Evolutionary conservation across 92 coral and sea anemone species (phyloP).

Genomic region (Phymanthus crucifer): DNA sequence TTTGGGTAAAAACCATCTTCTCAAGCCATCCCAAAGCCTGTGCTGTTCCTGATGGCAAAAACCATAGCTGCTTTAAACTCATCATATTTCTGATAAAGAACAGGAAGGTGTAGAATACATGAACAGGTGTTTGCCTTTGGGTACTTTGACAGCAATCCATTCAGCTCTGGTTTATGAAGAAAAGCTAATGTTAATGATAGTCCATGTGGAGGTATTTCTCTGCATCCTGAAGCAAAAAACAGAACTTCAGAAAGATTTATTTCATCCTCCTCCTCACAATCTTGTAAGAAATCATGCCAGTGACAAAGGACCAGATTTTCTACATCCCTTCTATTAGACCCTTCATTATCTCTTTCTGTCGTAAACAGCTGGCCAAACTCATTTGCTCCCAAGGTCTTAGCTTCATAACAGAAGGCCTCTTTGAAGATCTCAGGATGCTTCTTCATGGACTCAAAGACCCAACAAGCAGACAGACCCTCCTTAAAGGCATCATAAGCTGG

Average conservation of each 20-base stretch:
- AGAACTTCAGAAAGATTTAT: slow-evolving; percentile 27
- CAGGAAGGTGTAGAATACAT: slow-evolving; percentile 35
- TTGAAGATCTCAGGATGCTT: slow-evolving; percentile 32
- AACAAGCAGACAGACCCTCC: slow-evolving; percentile 37
- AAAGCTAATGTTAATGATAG: slow-evolving; percentile 38
- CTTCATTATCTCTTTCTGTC: slow-evolving; percentile 22
- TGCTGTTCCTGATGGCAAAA: slow-evolving; percentile 53
- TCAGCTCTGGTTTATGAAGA: slow-evolving; percentile 49
- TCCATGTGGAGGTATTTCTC: slow-evolving; percentile 53
- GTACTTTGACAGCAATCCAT: slow-evolving; percentile 33
- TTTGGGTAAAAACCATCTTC: not conserved
- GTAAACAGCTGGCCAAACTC: slow-evolving; percentile 30
- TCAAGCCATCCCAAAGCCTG: slow-evolving; percentile 57
- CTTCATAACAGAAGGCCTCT: slow-evolving; percentile 40
- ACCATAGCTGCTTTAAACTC: slow-evolving; percentile 51
- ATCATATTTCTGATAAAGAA: slow-evolving; percentile 35
- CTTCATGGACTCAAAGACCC: slow-evolving; percentile 48
- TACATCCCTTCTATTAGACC: slow-evolving; percentile 33
- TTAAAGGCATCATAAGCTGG: slow-evolving; percentile 53
- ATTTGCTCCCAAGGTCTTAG: slow-evolving; percentile 30
- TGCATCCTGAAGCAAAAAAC: slow-evolving; percentile 47
- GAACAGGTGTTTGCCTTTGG: slow-evolving; percentile 46
- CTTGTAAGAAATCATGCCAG: slow-evolving; percentile 53
- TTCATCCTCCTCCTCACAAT: slow-evolving; percentile 37
- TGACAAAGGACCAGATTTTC: slow-evolving; percentile 50